Base-by-base conservation (phyloP, 2,888 invertebrate genomes). In the Drosophila siamana region DNA sequence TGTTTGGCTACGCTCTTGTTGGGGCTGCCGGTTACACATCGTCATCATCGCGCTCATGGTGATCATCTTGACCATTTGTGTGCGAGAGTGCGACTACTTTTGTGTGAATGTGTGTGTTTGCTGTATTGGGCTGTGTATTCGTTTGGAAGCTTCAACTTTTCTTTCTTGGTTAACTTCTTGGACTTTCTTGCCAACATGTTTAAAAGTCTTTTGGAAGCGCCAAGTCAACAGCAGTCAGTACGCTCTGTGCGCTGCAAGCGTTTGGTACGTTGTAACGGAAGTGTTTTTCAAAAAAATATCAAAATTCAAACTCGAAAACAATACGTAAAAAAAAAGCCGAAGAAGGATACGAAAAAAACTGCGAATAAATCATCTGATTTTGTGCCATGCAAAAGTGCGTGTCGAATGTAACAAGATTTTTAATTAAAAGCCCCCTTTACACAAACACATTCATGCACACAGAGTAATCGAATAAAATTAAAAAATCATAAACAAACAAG, bases 171-270 rank as follows among this genome's bases (percentile, higher is more conserved):
- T 71, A 71, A 78, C 86, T 86, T 84, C 80, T 86, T 82, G 79
- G 78, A 87, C 82, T 87, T 89, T 88, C 87, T 88, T 86, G 82
- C 74, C 80, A 84, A 73, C 76, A 77, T 84, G 86, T 68, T 86
- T 88, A 87, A 88, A 88, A 89, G 87, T 84, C 88, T 87, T 87
- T 89, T 87, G 84, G 73, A 80, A 82, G 82, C 78, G 77, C 74
- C 72, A 78, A 79, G 68, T 54, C 74, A 24, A 43, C 55, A 72
- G 66, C 82, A 74, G 72, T 88, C 87, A 88, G 89, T 88, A 76
- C 69, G 78, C 71, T 77, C 72, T 82, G 73, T 79, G 75, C 82
- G 82, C 86, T 89, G 77, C 68, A 74, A 78, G 82, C 87, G 87
- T 73, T 86, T 88, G 89, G 89, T 86, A 78, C 80, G 77, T 79